Percentiles rank a stretch among this genome's conserved stretches.
Evolutionary conservation across 2,888 invertebrate genomes (phyloP).

Genomic region (Drosophila fungiperda): DNA sequence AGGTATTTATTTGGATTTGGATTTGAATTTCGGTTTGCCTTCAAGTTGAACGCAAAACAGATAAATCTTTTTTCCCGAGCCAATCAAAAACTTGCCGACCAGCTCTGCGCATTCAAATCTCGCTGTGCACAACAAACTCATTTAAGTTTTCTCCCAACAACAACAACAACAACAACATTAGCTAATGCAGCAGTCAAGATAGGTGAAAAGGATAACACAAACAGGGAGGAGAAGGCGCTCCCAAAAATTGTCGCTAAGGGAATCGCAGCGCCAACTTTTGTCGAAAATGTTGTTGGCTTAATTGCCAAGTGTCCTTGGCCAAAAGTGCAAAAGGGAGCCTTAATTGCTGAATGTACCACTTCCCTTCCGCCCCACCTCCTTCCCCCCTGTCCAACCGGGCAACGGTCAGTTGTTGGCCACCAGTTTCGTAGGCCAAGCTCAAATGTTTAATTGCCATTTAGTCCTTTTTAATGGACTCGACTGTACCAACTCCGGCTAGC

Average conservation of each 20-base stretch:
- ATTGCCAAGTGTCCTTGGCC: slow-evolving; percentile 79
- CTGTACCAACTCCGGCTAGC: slow-evolving; percentile 11
- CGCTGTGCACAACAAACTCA: slow-evolving; percentile 63
- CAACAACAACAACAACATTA: slow-evolving; percentile 23
- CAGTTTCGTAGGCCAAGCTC: slow-evolving; percentile 56
- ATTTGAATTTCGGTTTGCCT: slow-evolving; percentile 27
- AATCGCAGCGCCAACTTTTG: slow-evolving; percentile 69
- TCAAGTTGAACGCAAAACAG: slow-evolving; percentile 41
- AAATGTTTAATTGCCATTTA: slow-evolving; percentile 84
- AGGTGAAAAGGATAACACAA: slow-evolving; percentile 74
- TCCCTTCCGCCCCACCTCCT: neutral
- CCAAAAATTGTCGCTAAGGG: slow-evolving; percentile 69
- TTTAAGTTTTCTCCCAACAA: slow-evolving; percentile 65
- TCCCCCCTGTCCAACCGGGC: slow-evolving; percentile 2
- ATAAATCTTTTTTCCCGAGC: slow-evolving; percentile 69
- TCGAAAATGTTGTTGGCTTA: slow-evolving; percentile 67
- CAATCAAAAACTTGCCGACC: slow-evolving; percentile 72
- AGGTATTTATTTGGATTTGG: slow-evolving; percentile 37
- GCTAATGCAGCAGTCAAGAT: slow-evolving; percentile 50
- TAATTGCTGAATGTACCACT: slow-evolving; percentile 58
- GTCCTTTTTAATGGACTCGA: slow-evolving; percentile 82
- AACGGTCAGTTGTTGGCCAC: slow-evolving; percentile 45
- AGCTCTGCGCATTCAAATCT: slow-evolving; percentile 63
- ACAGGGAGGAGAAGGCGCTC: slow-evolving; percentile 15
- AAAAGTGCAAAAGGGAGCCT: slow-evolving; percentile 72